Percentiles rank a stretch among this genome's conserved stretches.
phyloP scores from a whole-genome alignment of 2,113 vertebrate species.

The Jacana jacana region DNA sequence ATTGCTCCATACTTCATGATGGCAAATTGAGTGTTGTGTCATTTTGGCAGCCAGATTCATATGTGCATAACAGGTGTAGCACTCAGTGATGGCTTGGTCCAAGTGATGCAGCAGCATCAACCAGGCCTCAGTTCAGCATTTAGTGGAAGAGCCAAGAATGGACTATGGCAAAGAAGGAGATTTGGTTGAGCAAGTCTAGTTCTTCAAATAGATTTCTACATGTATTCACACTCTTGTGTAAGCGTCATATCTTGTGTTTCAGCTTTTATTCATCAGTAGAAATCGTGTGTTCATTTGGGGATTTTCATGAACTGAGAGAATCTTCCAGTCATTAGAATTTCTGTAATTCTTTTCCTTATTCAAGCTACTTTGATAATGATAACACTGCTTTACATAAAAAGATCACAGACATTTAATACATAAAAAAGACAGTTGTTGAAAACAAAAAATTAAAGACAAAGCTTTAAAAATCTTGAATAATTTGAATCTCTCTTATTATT shows the following conservation, averaged over 20 bases:
- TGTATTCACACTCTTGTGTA: neutral
- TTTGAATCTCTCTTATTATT: neutral
- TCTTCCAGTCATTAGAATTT: neutral
- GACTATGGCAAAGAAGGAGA: neutral
- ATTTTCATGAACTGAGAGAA: neutral
- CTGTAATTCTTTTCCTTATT: neutral
- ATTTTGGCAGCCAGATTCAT: neutral
- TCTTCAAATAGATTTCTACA: neutral
- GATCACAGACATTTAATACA: neutral
- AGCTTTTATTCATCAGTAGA: neutral
- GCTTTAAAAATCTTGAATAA: neutral
- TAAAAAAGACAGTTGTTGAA: neutral
- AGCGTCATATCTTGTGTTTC: neutral
- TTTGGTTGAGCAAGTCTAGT: neutral
- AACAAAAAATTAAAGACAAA: neutral
- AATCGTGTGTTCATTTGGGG: rapidly evolving
- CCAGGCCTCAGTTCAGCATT: neutral
- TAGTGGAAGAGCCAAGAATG: neutral
- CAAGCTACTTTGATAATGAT: neutral
- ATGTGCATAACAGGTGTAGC: neutral
- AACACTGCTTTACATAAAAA: neutral
- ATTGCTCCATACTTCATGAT: neutral
- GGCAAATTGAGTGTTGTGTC: conserved; percentile 8
- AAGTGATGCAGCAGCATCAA: neutral
- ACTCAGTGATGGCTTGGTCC: neutral